Evolutionary conservation across 2,113 vertebrate genomes (phyloP).

Genomic region (Aramus guarauna): DNA sequence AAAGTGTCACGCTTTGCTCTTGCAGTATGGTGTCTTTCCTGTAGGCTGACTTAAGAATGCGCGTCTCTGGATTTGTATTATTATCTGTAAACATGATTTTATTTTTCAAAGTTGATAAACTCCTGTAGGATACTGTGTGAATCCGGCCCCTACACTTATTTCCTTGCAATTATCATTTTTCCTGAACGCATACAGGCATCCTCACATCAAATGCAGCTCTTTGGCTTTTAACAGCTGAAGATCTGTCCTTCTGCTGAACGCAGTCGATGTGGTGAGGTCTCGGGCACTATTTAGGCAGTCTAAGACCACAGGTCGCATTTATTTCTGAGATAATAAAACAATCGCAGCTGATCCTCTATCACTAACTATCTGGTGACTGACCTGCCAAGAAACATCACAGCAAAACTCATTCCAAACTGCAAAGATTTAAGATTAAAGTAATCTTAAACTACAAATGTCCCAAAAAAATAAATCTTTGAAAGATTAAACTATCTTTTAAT

Average conservation of each 20-base stretch:
- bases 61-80: neutral
- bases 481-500: neutral
- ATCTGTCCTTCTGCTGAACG: neutral
- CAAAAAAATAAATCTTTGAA: neutral
- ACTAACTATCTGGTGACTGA: neutral
- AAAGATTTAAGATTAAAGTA: neutral
- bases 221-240: neutral
- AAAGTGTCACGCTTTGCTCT: neutral
- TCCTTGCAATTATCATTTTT: neutral
- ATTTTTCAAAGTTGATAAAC: neutral
- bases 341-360: neutral
- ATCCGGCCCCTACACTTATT: neutral
- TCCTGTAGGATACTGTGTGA: neutral
- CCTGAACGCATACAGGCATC: neutral
- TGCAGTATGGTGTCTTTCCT: neutral
- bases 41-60: neutral
- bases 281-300: neutral
- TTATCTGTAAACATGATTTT: neutral
- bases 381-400: neutral
- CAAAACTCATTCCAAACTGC: neutral
- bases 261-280: neutral
- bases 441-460: neutral
- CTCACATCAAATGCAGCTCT: neutral
- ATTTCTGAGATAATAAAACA: neutral
- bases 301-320: neutral